Conservation (phyloP, 2,113 vertebrate genomes). For the Cygnus atratus region DNA sequence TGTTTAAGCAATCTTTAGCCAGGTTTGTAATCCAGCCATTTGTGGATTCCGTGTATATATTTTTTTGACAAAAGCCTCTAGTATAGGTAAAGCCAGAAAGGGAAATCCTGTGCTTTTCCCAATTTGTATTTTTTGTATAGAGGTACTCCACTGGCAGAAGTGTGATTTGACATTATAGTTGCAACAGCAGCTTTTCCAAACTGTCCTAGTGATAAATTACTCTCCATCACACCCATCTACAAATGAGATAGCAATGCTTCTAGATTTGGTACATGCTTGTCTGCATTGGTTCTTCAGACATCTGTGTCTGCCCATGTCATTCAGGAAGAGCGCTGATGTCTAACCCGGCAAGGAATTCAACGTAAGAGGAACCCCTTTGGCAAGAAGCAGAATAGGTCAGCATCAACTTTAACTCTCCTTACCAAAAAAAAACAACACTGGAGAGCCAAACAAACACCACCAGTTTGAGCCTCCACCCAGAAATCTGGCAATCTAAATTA, state of each 20-base stretch:
- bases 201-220: neutral
- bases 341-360: neutral
- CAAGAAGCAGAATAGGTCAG: neutral
- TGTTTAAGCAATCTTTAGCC: neutral
- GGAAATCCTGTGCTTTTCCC: neutral
- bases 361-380: neutral
- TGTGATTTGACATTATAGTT: neutral
- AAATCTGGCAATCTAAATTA: slow-evolving; percentile 57
- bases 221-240: neutral
- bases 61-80: neutral
- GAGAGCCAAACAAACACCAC: slow-evolving; percentile 23
- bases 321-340: neutral
- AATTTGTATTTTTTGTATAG: neutral
- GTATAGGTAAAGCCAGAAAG: neutral
- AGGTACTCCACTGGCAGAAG: neutral
- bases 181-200: neutral
- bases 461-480: slow-evolving; percentile 59
- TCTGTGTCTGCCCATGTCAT: neutral
- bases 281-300: neutral
- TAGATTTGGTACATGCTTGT: neutral
- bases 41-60: neutral
- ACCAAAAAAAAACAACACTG: neutral
- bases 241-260: neutral
- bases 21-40: neutral
- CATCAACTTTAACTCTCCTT: neutral